Conservation (phyloP, 2,113 vertebrate species). For the Lycocorax pyrrhopterus region DNA sequence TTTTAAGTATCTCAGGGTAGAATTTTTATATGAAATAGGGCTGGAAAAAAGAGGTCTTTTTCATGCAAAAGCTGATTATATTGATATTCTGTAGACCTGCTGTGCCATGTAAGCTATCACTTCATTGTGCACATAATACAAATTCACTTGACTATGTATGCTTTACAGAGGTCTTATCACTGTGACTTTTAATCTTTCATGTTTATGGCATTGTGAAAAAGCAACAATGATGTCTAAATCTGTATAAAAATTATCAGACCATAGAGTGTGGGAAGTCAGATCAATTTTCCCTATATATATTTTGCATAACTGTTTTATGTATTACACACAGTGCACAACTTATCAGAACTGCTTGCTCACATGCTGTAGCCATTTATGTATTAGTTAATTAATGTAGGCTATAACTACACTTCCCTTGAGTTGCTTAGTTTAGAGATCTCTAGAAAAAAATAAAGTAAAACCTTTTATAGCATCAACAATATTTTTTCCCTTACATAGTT, state of each 20-base stretch:
- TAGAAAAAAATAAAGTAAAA: neutral
- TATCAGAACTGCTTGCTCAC: neutral
- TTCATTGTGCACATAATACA: neutral
- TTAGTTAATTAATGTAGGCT: neutral
- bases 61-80: neutral
- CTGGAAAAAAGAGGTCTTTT: neutral
- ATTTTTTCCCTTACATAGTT: neutral
- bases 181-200: neutral
- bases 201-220: neutral
- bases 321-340: neutral
- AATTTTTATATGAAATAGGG: neutral
- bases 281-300: neutral
- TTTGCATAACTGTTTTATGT: neutral
- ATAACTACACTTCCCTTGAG: neutral
- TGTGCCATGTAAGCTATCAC: neutral
- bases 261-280: neutral
- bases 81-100: neutral
- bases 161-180: neutral
- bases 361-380: neutral
- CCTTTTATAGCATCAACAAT: neutral
- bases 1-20: neutral
- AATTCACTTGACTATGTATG: too few relatives aligned
- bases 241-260: neutral
- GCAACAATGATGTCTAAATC: neutral
- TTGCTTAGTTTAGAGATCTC: neutral